A percentile compares a stretch with the other conserved stretches of the same genome.
Conservation (phyloP, 2,113 vertebrate species). For the Chaetops frenatus region DNA sequence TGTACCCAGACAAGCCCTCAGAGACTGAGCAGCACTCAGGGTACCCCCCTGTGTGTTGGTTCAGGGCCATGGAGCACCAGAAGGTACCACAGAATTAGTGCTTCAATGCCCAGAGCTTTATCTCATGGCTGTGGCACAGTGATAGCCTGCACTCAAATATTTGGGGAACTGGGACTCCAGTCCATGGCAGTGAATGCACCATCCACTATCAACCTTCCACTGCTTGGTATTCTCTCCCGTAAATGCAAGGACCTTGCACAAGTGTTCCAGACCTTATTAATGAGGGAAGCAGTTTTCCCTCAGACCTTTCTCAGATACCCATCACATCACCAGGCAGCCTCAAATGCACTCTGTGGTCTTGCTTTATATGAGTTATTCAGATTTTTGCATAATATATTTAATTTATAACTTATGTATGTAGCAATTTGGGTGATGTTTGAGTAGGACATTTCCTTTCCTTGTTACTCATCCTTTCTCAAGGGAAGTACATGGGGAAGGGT, state of each 20-base stretch:
- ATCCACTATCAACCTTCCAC: rapidly evolving
- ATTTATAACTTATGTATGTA: neutral
- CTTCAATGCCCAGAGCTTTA: neutral
- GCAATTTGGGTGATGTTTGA: neutral
- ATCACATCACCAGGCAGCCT: neutral
- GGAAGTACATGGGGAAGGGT: neutral
- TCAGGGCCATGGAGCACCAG: neutral
- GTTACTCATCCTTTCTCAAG: neutral
- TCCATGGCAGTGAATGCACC: neutral
- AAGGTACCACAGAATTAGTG: neutral
- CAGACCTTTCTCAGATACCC: neutral
- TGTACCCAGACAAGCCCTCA: neutral
- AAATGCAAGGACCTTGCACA: neutral
- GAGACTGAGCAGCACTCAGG: neutral
- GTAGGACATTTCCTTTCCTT: constrained; percentile 8
- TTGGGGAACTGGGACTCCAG: neutral
- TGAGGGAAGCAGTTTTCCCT: neutral
- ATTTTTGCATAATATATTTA: neutral
- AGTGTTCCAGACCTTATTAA: neutral
- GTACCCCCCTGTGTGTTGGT: neutral
- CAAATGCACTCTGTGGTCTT: neutral
- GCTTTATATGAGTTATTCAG: neutral
- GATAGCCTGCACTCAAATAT: neutral
- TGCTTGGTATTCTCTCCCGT: neutral
- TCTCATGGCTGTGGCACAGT: rapidly evolving